Evolutionary conservation across 64 coral and sea anemone genomes (phyloP), one percentile per base, ranked within the genome.

Genomic region (Dendronephthya gigantea): DNA sequence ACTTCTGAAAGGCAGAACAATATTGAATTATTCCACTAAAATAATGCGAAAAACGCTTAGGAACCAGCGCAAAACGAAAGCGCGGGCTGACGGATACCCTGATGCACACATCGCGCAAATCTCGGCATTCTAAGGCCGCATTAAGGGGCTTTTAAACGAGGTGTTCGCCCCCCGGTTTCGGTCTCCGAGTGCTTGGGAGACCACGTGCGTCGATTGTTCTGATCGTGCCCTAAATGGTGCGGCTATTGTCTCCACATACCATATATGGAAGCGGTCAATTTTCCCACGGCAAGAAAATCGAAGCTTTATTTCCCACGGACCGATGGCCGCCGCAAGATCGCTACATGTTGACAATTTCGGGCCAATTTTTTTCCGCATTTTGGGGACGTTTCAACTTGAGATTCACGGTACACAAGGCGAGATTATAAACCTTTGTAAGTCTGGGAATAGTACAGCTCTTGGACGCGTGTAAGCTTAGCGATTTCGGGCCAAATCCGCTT

Each of bases 161-260:
- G 19, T n/a, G 17, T n/a, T 0, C 55, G 17, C 25, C 55, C 55
- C 55, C 55, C 55, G 55, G 55, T 9, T 58, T 0, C 22, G 23
- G 22, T 16, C 2, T 62, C n/a, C 19, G 25, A 22, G 55, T 62
- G 55, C 55, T 45, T 45, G 25, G 16, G 0, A 62, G 16, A 79
- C 72, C 72, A 79, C 72, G 72, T 79, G 72, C 72, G 32, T 45
- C 32, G 32, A 36, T 79, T 79, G 72, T 79, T 79, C 72, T 79
- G 10, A 79, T 79, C 19, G 19, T 66, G 19, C 58, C 58, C 19
- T 66, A 66, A n/a, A 79, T 79, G 72, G 72, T 29, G 36, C 55
- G 72, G 36, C 36, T 29, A 79, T 79, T 79, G 72, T 79, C 72
- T 34, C 3, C 1, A 29, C 72, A 36, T 79, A 29, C 72, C 72